Evolutionary conservation across 2,888 invertebrate genomes (phyloP), one percentile per base, ranked within the genome.

Genomic region (Diplazon laetatorius): DNA sequence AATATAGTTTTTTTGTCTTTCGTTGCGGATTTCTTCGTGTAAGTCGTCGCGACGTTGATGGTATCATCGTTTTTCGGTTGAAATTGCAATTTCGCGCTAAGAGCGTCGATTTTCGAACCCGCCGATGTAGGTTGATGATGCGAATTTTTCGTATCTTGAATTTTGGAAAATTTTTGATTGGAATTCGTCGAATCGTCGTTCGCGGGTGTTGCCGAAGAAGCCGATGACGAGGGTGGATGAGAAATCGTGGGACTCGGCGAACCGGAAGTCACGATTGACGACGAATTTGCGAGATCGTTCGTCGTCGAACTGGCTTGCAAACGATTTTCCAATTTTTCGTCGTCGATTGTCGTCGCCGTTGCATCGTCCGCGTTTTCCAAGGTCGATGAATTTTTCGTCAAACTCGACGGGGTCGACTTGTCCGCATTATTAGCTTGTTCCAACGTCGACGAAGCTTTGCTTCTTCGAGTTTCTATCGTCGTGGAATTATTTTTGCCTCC

Each of bases 71-170:
- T 82, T 83, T 90, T 91, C 1, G 91, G 91, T 57, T 90, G 91
- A 84, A 89, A 89, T 20, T 89, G 89, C 5, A 91, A 76, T 69
- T 90, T 90, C 3, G 85, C 89, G 74, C 90, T 91, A 3, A 90
- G 76, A 2, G 90, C 89, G 48, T 90, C 89, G 6, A 90, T 90
- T 73, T 91, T 91, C 3, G 90, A 89, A 4, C 90, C 91, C 5
- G 76, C 55, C 1, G 78, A 39, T 14, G 66, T 60, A 73, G 82
- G 59, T 46, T 70, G 68, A 16, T 71, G 62, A 20, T 74, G 72
- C 5, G 65, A 44, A 70, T 59, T 68, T 37, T 78, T 76, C 65
- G 73, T 57, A 12, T 59, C 72, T 14, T 68, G 73, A 30, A 12
- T 68, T 59, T 63, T 75, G 2, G 37, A 16, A 37, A 9, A 60